phyloP scores from a whole-genome alignment of 2,113 vertebrate genomes.

The Oncorhynchus clarkii region DNA sequence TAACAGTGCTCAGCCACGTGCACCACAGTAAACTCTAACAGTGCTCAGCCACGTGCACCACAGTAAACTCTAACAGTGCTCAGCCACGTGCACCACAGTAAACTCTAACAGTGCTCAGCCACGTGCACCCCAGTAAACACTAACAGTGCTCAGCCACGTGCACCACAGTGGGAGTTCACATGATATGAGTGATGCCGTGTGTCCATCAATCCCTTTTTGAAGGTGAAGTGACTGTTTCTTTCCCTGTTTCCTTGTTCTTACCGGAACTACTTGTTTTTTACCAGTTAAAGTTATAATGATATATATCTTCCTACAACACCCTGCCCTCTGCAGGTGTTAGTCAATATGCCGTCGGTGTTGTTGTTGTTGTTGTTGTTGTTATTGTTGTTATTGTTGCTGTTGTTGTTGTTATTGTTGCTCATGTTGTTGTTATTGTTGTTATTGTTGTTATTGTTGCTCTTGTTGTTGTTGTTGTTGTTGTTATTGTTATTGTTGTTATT shows the following conservation, averaged over 20 bases:
- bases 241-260: slow-evolving; percentile 25
- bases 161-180: not conserved
- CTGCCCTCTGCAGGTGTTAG: not conserved
- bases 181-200: slow-evolving; percentile 36
- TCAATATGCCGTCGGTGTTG: not conserved
- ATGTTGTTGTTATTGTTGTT: not conserved
- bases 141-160: too few species aligned
- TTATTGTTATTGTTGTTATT: not conserved
- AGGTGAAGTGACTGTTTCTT: slow-evolving; percentile 20
- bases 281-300: not conserved
- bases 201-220: slow-evolving; percentile 31
- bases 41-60: too few species aligned
- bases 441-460: not conserved
- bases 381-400: not conserved
- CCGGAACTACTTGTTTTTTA: too few species aligned
- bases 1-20: too few species aligned
- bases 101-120: too few species aligned
- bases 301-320: not conserved
- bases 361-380: not conserved
- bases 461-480: not conserved
- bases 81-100: too few species aligned
- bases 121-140: too few species aligned
- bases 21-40: too few species aligned
- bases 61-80: too few species aligned
- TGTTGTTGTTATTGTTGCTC: not conserved